Conservation (phyloP, 2,888 invertebrate genomes). For the Bhutanitis thaidina region DNA sequence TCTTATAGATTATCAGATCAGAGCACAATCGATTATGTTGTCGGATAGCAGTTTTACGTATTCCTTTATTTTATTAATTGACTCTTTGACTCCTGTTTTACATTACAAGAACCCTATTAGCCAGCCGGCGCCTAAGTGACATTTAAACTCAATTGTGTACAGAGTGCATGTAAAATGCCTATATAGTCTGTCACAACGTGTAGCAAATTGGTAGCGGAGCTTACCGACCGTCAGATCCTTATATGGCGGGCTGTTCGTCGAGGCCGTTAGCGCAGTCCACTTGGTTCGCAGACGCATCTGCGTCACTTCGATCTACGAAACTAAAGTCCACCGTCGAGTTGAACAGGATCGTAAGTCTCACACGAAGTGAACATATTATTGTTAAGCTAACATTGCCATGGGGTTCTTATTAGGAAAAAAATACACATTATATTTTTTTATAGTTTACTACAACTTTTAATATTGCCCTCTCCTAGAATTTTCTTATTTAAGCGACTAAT, state of each 20-base stretch:
- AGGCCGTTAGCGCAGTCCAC: constrained; percentile 43
- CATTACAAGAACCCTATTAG: neutral
- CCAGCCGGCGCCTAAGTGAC: constrained; percentile 8
- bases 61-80: too few species aligned
- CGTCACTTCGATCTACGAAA: constrained; percentile 20
- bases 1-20: too few species aligned
- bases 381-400: too few species aligned
- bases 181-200: constrained; percentile 41
- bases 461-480: too few species aligned
- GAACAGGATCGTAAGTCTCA: constrained; percentile 6
- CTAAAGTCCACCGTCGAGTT: constrained; percentile 4
- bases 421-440: too few species aligned
- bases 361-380: neutral
- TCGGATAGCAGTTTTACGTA: too few species aligned
- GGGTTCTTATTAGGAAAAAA: too few species aligned
- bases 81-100: neutral
- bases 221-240: constrained; percentile 60
- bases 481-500: too few species aligned
- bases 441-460: too few species aligned
- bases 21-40: too few species aligned
- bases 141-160: constrained; percentile 29
- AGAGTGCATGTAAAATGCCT: constrained; percentile 54
- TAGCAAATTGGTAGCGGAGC: constrained; percentile 39
- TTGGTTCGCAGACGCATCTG: constrained; percentile 8
- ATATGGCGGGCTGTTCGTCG: constrained; percentile 55